Conservation (phyloP, 1,140 invertebrate species). For the Drosophila fuyamai region DNA sequence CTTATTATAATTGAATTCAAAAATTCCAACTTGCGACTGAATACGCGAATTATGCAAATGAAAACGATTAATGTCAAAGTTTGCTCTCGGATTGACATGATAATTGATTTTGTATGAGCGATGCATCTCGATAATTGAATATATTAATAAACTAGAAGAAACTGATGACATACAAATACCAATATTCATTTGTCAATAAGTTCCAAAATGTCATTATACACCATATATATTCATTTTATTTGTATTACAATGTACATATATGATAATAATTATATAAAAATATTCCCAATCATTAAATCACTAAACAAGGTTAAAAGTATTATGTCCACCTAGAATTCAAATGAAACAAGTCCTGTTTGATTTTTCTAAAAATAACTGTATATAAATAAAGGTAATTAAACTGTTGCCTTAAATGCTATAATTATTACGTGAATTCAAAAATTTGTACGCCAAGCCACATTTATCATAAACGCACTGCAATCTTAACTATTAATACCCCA, state of each 20-base stretch:
- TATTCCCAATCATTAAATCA: no score
- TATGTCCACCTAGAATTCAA: not conserved
- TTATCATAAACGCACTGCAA: slow-evolving; percentile 1
- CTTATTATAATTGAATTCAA: not conserved
- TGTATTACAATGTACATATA: not conserved
- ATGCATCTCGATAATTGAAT: not conserved
- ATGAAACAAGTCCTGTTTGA: not conserved
- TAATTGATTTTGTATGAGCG: slow-evolving; percentile 13
- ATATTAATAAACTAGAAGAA: not conserved
- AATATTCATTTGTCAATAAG: not conserved
- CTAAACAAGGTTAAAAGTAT: no score
- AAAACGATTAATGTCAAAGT: slow-evolving; percentile 25
- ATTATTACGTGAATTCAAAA: not conserved
- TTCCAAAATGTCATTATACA: not conserved
- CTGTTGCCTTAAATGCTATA: not conserved
- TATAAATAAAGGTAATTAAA: no score
- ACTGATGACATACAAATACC: not conserved
- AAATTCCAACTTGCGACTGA: not conserved
- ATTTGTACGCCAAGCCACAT: not conserved
- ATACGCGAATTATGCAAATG: slow-evolving; percentile 8
- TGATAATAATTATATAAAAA: not conserved
- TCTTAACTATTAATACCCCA: slow-evolving; percentile 7
- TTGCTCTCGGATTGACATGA: not conserved
- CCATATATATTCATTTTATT: not conserved
- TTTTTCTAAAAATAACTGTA: not conserved